These are phyloP conservation scores for Ceramica pisi DNA, from an alignment of 2,888 invertebrate genomes.

Conservation along the genomic window DNA sequence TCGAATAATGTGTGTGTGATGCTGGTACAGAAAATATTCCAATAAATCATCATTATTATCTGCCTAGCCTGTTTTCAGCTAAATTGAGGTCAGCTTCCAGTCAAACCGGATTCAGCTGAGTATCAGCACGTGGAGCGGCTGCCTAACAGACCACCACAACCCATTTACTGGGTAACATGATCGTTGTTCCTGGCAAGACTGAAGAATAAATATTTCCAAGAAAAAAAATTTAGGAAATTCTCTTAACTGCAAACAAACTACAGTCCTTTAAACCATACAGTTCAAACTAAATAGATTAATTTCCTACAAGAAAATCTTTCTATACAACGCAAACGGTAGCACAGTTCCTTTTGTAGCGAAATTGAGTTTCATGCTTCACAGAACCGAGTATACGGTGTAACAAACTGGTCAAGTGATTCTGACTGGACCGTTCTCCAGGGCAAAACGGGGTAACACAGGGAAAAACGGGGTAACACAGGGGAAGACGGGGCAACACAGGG, in stretches of 20 bases:
- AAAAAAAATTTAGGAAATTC: neutral
- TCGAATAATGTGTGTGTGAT: neutral
- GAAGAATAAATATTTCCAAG: neutral
- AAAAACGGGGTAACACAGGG: neutral
- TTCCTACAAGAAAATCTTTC: constrained; percentile 26
- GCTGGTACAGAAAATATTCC: neutral
- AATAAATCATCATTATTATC: too few relatives aligned
- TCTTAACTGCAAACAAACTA: neutral
- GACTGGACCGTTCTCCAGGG: constrained; percentile 30
- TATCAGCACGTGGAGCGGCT: too few relatives aligned
- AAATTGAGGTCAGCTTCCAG: too few relatives aligned
- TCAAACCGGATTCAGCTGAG: too few relatives aligned
- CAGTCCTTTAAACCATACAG: neutral
- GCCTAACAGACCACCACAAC: too few relatives aligned
- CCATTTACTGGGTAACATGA: too few relatives aligned
- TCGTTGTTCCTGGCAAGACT: too few relatives aligned
- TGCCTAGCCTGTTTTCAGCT: too few relatives aligned
- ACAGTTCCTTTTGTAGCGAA: constrained; percentile 38
- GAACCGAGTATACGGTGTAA: constrained; percentile 32
- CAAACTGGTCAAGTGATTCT: constrained; percentile 61
- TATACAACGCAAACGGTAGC: constrained; percentile 18
- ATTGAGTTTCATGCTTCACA: constrained; percentile 56
- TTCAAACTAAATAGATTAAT: constrained; percentile 27
- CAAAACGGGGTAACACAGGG: neutral
- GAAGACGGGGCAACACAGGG: neutral